These are phyloP conservation scores for Escarpia spicata DNA, from an alignment of 2,888 invertebrate species.

Conservation along the genomic window DNA sequence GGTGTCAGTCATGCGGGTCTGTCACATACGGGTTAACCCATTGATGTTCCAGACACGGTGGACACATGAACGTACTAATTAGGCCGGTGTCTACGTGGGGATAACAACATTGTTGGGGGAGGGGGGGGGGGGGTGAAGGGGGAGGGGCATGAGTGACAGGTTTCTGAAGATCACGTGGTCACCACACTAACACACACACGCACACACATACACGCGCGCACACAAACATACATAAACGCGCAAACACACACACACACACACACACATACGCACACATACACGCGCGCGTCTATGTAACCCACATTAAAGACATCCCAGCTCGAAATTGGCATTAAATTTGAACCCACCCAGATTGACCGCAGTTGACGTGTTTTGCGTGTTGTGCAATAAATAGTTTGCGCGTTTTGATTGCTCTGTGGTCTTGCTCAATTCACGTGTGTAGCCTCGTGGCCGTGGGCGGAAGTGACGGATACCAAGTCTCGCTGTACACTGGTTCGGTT, in stretches of 20 bases:
- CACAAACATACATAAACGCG: too few species aligned
- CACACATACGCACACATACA: neutral
- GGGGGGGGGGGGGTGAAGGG: neutral
- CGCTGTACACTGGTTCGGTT: neutral
- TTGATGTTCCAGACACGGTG: neutral
- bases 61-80: neutral
- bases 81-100: neutral
- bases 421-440: neutral
- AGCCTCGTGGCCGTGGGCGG: neutral
- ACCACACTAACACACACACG: too few species aligned
- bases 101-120: neutral
- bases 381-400: neutral
- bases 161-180: neutral
- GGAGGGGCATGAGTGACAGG: neutral
- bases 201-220: too few species aligned
- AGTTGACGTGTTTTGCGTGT: neutral
- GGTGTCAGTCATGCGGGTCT: neutral
- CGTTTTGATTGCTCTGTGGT: neutral
- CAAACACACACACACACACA: too few species aligned
- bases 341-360: neutral
- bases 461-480: neutral
- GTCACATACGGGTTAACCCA: neutral
- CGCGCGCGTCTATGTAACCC: neutral
- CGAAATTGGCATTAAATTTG: neutral
- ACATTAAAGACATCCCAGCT: neutral